Evolutionary conservation across 2,797 vertebrate species (phyloP), one percentile per base, ranked within the genome.

Genomic region (Cetoscarus ocellatus): DNA sequence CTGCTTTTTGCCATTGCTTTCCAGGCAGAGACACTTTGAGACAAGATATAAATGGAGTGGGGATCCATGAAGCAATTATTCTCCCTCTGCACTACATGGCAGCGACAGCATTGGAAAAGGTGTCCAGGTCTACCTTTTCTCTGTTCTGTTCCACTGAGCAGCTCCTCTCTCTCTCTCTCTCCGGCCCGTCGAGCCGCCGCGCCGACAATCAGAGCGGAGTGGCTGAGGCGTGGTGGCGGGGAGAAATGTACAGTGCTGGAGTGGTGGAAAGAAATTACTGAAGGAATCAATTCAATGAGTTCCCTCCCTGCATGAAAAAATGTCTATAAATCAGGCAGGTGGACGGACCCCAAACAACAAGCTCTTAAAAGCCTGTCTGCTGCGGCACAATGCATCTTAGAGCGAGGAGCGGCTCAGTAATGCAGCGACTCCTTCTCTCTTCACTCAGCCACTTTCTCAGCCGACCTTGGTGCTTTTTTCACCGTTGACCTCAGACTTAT

Each of bases 221-320:
- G 73, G 75, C 75, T 77, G 76, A 83, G 82, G 75, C 74, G 75
- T 71, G 77, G 85, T 65, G 27, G 27, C 27, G 63, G 15, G 78
- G 87, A 87, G 80, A 78, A 86, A 88, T 81, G 77, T 79, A 90
- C 81, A 89, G 73, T 72, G 75, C 62, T 67, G 70, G 79, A 90
- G 88, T 75, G 72, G 64, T 64, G 40, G 83, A 27, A 27, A 4
- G 85, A 90, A 92, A 94, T 94, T 91, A 93, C 89, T 88, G 82
- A 85, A 84, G 82, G 88, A 91, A 92, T 91, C 82, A 90, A 86
- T 89, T 91, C 84, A 77, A 83, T 79, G 80, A 81, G 70, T 80
- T 90, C 67, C 73, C 78, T 77, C 72, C 74, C 74, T 70, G 50
- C 59, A 57, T 73, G 72, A 59, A 80, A 82, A 80, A 80, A 79